These are phyloP conservation scores for Pseudorectes ferrugineus DNA, from an alignment of 2,113 vertebrate species.

Conservation along the genomic window DNA sequence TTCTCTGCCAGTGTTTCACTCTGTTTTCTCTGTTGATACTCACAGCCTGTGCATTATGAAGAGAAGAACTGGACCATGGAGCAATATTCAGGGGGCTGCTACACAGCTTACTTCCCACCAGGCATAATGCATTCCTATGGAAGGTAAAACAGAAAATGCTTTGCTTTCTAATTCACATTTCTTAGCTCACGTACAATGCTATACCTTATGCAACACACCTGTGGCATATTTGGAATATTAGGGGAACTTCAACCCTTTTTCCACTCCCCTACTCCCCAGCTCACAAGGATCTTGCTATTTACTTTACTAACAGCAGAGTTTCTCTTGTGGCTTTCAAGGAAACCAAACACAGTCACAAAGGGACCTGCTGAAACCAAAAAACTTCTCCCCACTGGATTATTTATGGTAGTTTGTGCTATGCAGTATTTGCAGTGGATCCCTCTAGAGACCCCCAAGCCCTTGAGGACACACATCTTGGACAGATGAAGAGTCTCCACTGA, in stretches of 20 bases:
- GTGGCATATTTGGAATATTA: background rate
- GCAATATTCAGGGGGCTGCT: constrained; percentile 94
- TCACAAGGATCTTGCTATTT: background rate
- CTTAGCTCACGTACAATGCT: background rate
- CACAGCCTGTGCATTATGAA: constrained; percentile 92
- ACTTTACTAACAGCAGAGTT: background rate
- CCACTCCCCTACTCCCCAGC: background rate
- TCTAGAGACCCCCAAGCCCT: background rate
- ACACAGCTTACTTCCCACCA: constrained; percentile 90
- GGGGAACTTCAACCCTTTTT: background rate
- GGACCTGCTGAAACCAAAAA: background rate
- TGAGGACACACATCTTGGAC: background rate
- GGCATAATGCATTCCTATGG: constrained; percentile 90
- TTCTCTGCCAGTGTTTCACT: constrained; percentile 10
- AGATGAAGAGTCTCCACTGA: background rate
- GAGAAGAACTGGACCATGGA: constrained; percentile 95
- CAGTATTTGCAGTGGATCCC: background rate
- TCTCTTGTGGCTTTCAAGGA: background rate
- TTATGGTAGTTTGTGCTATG: background rate
- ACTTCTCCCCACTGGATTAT: background rate
- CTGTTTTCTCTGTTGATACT: constrained; percentile 16
- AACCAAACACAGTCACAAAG: background rate
- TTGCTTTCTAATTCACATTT: background rate
- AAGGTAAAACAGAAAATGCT: constrained; percentile 71
- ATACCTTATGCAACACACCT: background rate